Evolutionary conservation across 2,888 invertebrate genomes (phyloP), one percentile per base, ranked within the genome.

Genomic region (Patella caerulea): DNA sequence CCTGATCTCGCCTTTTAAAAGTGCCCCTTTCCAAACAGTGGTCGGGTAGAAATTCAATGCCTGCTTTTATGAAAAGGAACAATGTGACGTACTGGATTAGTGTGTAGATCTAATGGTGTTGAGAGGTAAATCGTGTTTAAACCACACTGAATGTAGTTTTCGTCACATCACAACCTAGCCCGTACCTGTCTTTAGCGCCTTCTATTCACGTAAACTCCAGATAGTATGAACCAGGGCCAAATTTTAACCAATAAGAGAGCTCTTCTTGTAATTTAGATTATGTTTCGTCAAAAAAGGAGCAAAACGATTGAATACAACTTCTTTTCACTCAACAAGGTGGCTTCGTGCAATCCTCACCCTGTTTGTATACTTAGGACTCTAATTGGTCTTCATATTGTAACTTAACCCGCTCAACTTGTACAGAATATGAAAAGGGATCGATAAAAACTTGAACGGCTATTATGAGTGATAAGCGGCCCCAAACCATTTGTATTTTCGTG

Each of bases 51-150:
- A 75, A 75, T 71, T 24, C 29, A 24, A 71, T 15, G 29, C 71
- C 52, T 15, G 45, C 70, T 71, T 70, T 75, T 71, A 75, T 75
- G 19, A 53, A 56, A 24, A 45, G 45, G 70, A 19, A 73, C 73
- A 76, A 73, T n/a, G 65, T 76, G 55, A 52, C 56, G 73, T 34
- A 76, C 54, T 76, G 76, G 76, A 76, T 76, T 76, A 76, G 72
- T 52, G 24, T 24, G 29, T 65, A 55, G 76, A 72, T 76, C 24
- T 73, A 76, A 76, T 76, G 76, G 76, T 24, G 69, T n/a, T 52
- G 52, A 65, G 65, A 73, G 65, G 73, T 34, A 76, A 76, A 72
- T 76, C 76, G 76, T 76, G 76, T 76, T 76, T 73, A 76, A 76
- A 76, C 71, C 76, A 34, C 56, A 69, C 54, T 72, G 34, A 65